A percentile compares a stretch with the other conserved stretches of the same genome.
Conservation (phyloP, 2,113 vertebrate genomes). For the Narcine bancroftii region DNA sequence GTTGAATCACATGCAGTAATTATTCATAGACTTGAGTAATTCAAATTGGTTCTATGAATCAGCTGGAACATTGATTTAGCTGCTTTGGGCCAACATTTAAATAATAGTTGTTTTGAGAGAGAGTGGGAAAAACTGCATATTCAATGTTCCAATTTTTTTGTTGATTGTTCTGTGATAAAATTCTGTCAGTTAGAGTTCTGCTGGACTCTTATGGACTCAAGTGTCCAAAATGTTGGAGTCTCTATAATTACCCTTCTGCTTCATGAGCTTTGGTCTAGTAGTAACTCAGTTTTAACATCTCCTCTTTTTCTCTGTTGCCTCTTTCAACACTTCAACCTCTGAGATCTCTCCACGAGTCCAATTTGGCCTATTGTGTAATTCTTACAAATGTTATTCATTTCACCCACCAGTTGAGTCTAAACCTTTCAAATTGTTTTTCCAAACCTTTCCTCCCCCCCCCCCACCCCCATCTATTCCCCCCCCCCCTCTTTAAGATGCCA, state of each 20-base stretch:
- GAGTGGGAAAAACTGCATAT: background rate
- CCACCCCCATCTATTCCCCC: background rate
- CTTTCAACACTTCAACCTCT: background rate
- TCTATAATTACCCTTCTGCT: background rate
- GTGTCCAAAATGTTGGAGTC: background rate
- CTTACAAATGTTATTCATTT: background rate
- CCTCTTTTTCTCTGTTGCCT: background rate
- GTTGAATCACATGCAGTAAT: background rate
- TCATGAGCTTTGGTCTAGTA: background rate
- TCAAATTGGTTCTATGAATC: background rate
- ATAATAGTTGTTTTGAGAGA: background rate
- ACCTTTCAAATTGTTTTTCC: background rate
- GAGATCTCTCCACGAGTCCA: background rate
- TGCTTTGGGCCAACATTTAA: background rate
- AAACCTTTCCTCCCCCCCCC: background rate
- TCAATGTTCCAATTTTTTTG: background rate
- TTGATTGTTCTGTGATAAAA: background rate
- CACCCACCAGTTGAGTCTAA: background rate
- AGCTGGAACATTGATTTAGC: background rate
- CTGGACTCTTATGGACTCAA: background rate
- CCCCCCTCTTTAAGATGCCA: background rate
- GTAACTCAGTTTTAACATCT: background rate
- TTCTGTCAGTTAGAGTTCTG: background rate
- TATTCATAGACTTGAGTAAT: background rate
- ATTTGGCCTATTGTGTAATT: background rate